These are phyloP conservation scores for Lordiphosa andalusiaca DNA, from an alignment of 2,888 invertebrate species.

Conservation along the genomic window DNA sequence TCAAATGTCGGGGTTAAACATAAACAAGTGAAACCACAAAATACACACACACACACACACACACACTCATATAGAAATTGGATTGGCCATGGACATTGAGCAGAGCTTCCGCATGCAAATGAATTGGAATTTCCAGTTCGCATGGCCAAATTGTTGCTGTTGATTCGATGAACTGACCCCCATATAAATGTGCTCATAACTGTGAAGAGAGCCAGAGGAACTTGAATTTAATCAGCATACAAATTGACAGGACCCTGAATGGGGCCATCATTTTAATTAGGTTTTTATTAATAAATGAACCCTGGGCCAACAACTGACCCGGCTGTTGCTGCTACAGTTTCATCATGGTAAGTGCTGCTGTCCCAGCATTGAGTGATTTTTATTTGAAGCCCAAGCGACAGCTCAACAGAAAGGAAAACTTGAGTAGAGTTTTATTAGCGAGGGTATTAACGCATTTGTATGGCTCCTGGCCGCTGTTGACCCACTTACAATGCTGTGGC, in stretches of 20 bases:
- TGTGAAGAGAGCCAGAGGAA: slow-evolving; percentile 23
- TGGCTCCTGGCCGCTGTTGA: slow-evolving; percentile 5
- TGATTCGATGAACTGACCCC: slow-evolving; percentile 3
- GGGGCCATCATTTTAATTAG: slow-evolving; percentile 8
- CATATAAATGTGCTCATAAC: slow-evolving; percentile 5
- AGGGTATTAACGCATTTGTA: slow-evolving; percentile 11
- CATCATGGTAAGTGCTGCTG: background rate
- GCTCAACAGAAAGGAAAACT: background rate
- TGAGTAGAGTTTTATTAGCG: slow-evolving; percentile 3
- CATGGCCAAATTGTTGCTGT: slow-evolving; percentile 13
- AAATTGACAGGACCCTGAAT: slow-evolving; percentile 30
- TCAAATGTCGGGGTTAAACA: slow-evolving; percentile 48
- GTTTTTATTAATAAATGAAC: background rate
- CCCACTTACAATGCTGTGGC: slow-evolving; percentile 6
- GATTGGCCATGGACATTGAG: slow-evolving; percentile 11
- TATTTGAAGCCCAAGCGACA: slow-evolving; percentile 5
- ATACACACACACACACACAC: background rate
- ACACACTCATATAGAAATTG: background rate
- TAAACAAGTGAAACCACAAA: slow-evolving; percentile 14
- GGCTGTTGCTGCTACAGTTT: background rate
- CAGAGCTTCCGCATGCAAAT: slow-evolving; percentile 34
- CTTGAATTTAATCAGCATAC: slow-evolving; percentile 26
- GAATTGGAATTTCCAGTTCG: slow-evolving; percentile 14
- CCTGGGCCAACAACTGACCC: background rate
- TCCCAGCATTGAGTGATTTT: slow-evolving; percentile 6